Conservation (phyloP, 1,140 invertebrate species). For the Rhizoglyphus robini region DNA sequence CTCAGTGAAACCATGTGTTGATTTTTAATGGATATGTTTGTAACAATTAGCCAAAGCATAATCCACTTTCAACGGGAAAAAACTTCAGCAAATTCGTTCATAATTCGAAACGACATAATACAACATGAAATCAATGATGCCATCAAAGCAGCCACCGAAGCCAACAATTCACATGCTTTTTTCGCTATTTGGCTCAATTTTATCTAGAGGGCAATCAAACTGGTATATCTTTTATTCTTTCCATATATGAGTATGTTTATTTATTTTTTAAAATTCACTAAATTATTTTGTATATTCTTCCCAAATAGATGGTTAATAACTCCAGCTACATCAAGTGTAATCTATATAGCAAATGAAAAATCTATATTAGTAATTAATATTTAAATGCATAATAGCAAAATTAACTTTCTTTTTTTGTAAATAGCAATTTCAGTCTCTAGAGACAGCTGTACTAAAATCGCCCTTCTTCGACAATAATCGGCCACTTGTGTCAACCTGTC, state of each 20-base stretch:
- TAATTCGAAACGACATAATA: background rate
- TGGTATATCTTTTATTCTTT: background rate
- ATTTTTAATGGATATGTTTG: constrained; percentile 56
- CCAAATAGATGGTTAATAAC: too few relatives aligned
- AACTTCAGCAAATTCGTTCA: background rate
- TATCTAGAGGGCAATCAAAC: constrained; percentile 1
- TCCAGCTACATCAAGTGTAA: too few relatives aligned
- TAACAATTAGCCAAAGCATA: constrained; percentile 34
- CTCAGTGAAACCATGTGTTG: constrained; percentile 43
- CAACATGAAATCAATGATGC: background rate
- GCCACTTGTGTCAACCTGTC: too few relatives aligned
- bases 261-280: too few relatives aligned
- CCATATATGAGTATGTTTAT: too few relatives aligned
- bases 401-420: constrained; percentile 35
- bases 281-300: too few relatives aligned
- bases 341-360: background rate
- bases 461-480: constrained; percentile 34
- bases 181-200: background rate
- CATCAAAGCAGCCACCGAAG: background rate
- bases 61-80: constrained; percentile 39
- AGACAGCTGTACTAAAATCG: constrained; percentile 33
- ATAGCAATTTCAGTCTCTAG: constrained; percentile 36
- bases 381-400: background rate
- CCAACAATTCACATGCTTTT: background rate
- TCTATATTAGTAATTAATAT: background rate